A percentile compares a stretch with the other conserved stretches of the same genome.
Conservation (phyloP, 2,888 invertebrate genomes). For the Eilema griseolum region DNA sequence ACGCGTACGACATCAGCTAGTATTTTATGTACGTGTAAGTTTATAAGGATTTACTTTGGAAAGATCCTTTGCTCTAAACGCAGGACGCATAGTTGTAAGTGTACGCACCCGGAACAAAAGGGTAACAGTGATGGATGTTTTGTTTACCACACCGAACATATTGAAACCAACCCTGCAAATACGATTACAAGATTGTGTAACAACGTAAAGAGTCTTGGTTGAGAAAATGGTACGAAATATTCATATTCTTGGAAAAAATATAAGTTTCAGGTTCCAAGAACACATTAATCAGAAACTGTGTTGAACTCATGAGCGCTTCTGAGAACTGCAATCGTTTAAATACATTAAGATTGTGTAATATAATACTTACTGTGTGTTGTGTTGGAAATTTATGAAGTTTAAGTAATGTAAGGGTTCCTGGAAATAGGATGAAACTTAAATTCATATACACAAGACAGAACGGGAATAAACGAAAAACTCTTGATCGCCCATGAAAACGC, state of each 20-base stretch:
- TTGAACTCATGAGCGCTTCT: neutral
- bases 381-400: neutral
- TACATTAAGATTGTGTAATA: neutral
- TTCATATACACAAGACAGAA: too few species aligned
- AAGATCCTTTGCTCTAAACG: neutral
- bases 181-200: slow-evolving; percentile 16
- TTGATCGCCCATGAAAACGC: too few species aligned
- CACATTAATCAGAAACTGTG: neutral
- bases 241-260: neutral
- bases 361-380: neutral
- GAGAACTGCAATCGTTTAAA: neutral
- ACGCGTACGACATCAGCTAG: too few species aligned
- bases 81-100: neutral
- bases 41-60: neutral
- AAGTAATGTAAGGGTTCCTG: too few species aligned
- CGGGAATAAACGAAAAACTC: too few species aligned
- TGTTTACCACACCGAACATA: slow-evolving; percentile 23
- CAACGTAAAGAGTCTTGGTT: neutral
- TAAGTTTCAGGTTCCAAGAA: neutral
- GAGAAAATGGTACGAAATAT: neutral
- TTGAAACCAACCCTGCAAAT: slow-evolving; percentile 18
- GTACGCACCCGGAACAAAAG: slow-evolving; percentile 14
- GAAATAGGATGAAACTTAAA: too few species aligned
- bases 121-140: slow-evolving; percentile 36
- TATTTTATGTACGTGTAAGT: neutral